Conservation (phyloP, 2,888 invertebrate species). For the Aphidius colemani region DNA sequence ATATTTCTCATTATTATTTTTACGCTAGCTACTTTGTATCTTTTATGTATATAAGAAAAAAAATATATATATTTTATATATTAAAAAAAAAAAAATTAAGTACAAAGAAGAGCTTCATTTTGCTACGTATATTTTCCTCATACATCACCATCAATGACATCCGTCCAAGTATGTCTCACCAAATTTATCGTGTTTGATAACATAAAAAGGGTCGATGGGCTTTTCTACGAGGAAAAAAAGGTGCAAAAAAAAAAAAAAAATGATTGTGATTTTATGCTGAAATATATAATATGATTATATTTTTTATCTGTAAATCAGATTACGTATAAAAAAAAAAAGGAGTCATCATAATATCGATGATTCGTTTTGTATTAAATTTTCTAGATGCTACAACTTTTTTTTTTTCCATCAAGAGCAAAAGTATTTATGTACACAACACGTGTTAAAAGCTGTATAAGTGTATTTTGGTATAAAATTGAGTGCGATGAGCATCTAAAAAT, state of each 20-base stretch:
- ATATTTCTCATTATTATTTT: constrained; percentile 1
- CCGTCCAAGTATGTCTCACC: constrained; percentile 49
- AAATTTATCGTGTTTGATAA: constrained; percentile 56
- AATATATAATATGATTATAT: neutral
- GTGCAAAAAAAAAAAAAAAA: constrained; percentile 8
- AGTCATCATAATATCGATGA: constrained; percentile 17
- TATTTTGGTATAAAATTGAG: constrained; percentile 32
- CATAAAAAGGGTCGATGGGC: constrained; percentile 39
- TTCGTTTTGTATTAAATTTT: constrained; percentile 38
- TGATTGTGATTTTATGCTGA: constrained; percentile 25
- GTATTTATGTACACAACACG: constrained; percentile 42
- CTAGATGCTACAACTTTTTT: too few species aligned
- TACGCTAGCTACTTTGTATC: neutral
- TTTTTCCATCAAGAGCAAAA: constrained; percentile 22
- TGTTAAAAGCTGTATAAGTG: constrained; percentile 44
- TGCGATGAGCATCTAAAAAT: neutral
- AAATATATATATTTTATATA: neutral
- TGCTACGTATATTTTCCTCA: constrained; percentile 41
- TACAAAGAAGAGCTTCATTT: constrained; percentile 31
- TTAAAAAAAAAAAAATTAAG: constrained; percentile 34
- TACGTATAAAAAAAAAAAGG: neutral
- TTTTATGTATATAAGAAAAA: neutral
- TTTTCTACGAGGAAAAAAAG: neutral
- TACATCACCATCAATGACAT: constrained; percentile 50
- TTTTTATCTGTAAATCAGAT: constrained; percentile 3